A percentile compares a stretch with the other conserved stretches of the same genome.
Conservation (phyloP, 2,113 vertebrate species). For the Cynoglossus semilaevis region DNA sequence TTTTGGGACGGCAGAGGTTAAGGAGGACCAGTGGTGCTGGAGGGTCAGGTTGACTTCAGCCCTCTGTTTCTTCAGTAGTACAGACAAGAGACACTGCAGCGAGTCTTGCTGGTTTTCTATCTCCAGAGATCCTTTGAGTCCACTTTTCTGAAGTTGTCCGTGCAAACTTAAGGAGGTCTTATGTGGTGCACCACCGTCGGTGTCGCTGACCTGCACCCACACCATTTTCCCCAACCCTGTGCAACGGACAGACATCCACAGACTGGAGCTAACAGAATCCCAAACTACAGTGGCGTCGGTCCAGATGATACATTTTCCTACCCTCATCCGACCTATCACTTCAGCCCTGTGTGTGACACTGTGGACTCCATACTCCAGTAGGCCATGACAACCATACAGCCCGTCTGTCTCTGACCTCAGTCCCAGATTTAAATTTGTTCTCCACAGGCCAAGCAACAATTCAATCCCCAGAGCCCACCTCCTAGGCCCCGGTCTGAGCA, state of each 20-base stretch:
- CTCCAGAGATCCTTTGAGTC: slow-evolving; percentile 37
- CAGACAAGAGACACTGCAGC: slow-evolving; percentile 14
- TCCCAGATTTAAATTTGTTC: slow-evolving; percentile 26
- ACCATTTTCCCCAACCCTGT: slow-evolving; percentile 28
- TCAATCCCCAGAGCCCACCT: slow-evolving; percentile 26
- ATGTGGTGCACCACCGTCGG: neutral
- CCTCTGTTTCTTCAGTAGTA: slow-evolving; percentile 28
- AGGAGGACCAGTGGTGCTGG: slow-evolving; percentile 39
- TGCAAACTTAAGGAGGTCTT: slow-evolving; percentile 39
- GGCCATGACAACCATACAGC: slow-evolving; percentile 28
- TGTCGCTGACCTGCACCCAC: slow-evolving; percentile 18
- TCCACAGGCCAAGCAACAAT: slow-evolving; percentile 15
- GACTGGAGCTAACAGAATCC: slow-evolving; percentile 31
- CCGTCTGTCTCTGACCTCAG: slow-evolving; percentile 39
- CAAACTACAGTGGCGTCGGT: slow-evolving; percentile 16
- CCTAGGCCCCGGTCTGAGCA: slow-evolving; percentile 34
- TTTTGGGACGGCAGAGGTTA: slow-evolving; percentile 40
- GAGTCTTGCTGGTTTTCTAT: slow-evolving; percentile 45
- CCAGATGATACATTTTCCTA: slow-evolving; percentile 55
- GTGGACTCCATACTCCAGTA: slow-evolving; percentile 16
- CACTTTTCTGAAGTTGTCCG: slow-evolving; percentile 39
- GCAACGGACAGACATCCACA: slow-evolving; percentile 43
- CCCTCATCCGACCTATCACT: slow-evolving; percentile 36
- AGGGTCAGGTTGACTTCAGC: slow-evolving; percentile 39
- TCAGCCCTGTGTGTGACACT: slow-evolving; percentile 12